These are phyloP conservation scores for Microctonus hyperodae DNA, from an alignment of 2,888 invertebrate species.

Conservation along the genomic window DNA sequence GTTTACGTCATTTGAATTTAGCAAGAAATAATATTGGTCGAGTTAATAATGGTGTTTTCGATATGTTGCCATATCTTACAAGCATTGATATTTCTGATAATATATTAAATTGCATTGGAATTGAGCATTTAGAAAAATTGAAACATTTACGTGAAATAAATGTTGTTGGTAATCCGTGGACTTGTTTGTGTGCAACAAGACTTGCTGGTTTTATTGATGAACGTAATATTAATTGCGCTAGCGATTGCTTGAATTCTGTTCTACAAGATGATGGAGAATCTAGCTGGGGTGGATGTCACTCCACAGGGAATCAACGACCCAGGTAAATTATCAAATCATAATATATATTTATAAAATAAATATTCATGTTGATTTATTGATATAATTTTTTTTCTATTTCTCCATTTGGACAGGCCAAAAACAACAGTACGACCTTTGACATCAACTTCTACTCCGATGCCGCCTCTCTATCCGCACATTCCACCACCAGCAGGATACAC, in stretches of 20 bases:
- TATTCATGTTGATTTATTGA: neutral
- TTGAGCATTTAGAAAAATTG: constrained; percentile 44
- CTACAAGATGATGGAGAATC: constrained; percentile 19
- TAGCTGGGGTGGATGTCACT: constrained; percentile 33
- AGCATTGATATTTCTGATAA: constrained; percentile 47
- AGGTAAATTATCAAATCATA: constrained; percentile 23
- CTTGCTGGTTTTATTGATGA: constrained; percentile 42
- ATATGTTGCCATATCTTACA: constrained; percentile 39
- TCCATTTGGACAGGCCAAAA: neutral
- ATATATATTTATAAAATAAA: neutral
- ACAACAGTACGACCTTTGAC: constrained; percentile 15
- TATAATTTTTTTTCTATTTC: constrained; percentile 3
- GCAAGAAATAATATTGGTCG: constrained; percentile 47
- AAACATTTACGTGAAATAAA: constrained; percentile 38
- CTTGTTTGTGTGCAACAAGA: constrained; percentile 46
- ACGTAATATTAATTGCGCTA: constrained; percentile 42
- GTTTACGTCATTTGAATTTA: constrained; percentile 42
- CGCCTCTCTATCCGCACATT: neutral
- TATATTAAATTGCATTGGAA: constrained; percentile 48
- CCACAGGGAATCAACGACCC: constrained; percentile 1
- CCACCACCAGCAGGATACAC: constrained; percentile 15
- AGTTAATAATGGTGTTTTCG: constrained; percentile 46
- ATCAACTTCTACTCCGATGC: constrained; percentile 27
- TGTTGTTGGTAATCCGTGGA: constrained; percentile 50
- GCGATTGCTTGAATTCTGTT: constrained; percentile 34